Evolutionary conservation across 2,797 vertebrate species (phyloP).

Genomic region (Mus caroli): DNA sequence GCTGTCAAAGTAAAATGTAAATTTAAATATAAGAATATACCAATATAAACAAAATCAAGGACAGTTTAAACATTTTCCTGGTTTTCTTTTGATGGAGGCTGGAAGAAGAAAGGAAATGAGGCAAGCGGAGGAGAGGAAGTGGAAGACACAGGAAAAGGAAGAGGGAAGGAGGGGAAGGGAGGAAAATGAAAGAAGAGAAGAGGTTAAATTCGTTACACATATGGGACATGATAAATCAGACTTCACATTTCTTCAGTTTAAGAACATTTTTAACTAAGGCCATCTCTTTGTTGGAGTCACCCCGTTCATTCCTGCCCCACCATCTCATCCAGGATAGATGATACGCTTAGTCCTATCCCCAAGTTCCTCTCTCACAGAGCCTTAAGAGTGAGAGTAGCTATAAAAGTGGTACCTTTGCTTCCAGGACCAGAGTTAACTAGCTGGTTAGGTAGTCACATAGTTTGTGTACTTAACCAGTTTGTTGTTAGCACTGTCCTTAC

Average conservation of each 20-base stretch:
- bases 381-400: background rate
- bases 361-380: background rate
- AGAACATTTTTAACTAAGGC: background rate
- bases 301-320: background rate
- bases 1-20: background rate
- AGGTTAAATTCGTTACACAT: background rate
- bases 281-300: background rate
- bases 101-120: background rate
- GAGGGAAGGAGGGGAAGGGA: too few species aligned
- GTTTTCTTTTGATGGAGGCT: background rate
- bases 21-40: background rate
- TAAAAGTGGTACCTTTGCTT: constrained; percentile 36
- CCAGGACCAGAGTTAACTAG: background rate
- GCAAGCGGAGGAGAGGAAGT: background rate
- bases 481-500: background rate
- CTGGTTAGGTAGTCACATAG: background rate
- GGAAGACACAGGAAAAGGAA: too few species aligned
- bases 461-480: background rate
- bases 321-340: background rate
- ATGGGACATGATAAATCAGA: background rate
- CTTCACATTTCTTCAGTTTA: background rate
- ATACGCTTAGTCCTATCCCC: background rate
- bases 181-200: background rate
- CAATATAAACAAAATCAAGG: background rate
- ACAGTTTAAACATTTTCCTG: background rate